phyloP scores from a whole-genome alignment of 2,113 vertebrate species.

The Oreochromis niloticus region DNA sequence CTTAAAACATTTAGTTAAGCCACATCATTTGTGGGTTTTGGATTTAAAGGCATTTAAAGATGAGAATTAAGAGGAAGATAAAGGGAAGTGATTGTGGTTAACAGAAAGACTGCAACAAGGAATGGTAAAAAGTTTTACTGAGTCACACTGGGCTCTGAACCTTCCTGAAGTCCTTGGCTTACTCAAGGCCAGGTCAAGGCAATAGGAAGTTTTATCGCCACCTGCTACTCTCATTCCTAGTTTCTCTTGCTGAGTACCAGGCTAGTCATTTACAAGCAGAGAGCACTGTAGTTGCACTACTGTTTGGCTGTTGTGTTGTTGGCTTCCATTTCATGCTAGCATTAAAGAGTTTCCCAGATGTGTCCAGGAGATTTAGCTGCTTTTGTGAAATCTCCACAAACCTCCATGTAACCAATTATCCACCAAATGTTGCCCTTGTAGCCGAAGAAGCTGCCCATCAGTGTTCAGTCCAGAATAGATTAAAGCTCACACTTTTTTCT shows the following conservation, averaged over 20 bases:
- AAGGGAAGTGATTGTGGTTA: not conserved
- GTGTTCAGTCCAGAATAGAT: slow-evolving; percentile 14
- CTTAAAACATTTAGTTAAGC: not conserved
- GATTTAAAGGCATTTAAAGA: not conserved
- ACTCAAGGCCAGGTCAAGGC: slow-evolving; percentile 62
- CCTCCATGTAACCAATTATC: not conserved
- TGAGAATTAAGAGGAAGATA: not conserved
- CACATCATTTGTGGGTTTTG: not conserved
- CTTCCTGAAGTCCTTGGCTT: slow-evolving; percentile 42
- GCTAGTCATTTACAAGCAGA: not conserved
- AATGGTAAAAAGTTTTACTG: not conserved
- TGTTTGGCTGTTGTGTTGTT: not conserved
- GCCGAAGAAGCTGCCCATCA: not conserved
- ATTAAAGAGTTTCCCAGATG: slow-evolving; percentile 73
- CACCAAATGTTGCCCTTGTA: not conserved
- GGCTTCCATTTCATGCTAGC: slow-evolving; percentile 44
- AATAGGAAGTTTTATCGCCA: slow-evolving; percentile 68
- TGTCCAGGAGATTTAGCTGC: slow-evolving; percentile 25
- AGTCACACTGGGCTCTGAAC: slow-evolving; percentile 13
- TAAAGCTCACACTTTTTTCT: slow-evolving; percentile 53
- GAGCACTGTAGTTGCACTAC: slow-evolving; percentile 5
- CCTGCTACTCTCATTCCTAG: slow-evolving; percentile 67
- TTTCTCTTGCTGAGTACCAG: not conserved
- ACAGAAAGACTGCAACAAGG: not conserved
- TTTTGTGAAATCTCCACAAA: not conserved